These are phyloP conservation scores for Hypomecis punctinalis DNA, from an alignment of 2,888 invertebrate species.

Conservation along the genomic window DNA sequence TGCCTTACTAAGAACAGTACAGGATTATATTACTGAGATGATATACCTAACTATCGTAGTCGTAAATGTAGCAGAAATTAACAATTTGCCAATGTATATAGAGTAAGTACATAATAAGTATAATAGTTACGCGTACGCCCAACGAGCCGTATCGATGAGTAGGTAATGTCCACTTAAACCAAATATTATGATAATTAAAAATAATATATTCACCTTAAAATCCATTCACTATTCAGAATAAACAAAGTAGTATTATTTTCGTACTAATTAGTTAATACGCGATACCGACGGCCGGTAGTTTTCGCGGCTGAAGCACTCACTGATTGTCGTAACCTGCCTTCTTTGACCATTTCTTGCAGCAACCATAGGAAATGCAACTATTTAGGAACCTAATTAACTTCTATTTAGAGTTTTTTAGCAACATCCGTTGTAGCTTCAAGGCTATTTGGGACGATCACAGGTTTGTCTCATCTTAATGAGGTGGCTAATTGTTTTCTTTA, in stretches of 20 bases:
- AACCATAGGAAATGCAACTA: slow-evolving; percentile 14
- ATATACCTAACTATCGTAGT: no score
- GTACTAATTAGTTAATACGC: not conserved
- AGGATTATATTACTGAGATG: no score
- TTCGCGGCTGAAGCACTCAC: not conserved
- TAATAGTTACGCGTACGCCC: no score
- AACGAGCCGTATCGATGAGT: no score
- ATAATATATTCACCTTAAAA: slow-evolving; percentile 8
- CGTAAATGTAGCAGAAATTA: no score
- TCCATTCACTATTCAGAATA: slow-evolving; percentile 4
- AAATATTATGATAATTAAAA: no score
- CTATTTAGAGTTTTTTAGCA: slow-evolving; percentile 3
- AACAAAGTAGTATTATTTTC: not conserved
- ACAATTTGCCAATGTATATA: no score
- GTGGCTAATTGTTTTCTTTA: not conserved
- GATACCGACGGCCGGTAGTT: not conserved
- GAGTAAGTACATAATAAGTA: no score
- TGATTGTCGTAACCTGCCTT: not conserved
- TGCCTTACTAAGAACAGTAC: no score
- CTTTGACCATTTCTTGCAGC: not conserved
- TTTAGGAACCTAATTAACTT: slow-evolving; percentile 13
- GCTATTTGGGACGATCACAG: not conserved
- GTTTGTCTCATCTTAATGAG: not conserved
- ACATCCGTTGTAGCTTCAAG: slow-evolving; percentile 15
- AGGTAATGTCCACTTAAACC: no score